Evolutionary conservation across 2,797 vertebrate species (phyloP).

Genomic region (Pithecia hirsuta): DNA sequence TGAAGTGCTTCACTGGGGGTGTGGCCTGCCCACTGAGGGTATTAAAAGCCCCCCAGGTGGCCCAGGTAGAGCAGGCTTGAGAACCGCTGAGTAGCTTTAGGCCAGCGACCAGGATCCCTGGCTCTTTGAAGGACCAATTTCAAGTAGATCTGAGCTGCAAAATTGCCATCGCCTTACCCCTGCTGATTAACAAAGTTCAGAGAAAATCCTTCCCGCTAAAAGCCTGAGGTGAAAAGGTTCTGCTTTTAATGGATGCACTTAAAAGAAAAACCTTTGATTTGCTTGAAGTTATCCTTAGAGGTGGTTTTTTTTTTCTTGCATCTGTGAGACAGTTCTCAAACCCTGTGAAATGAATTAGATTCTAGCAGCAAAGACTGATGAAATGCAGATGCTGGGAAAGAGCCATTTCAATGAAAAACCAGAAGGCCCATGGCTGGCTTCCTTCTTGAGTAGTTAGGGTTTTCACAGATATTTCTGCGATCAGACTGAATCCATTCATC

Average conservation of each 20-base stretch:
- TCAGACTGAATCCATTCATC: not conserved
- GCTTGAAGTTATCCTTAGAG: not conserved
- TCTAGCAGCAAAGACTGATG: not conserved
- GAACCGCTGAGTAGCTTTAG: not conserved
- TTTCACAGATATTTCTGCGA: not conserved
- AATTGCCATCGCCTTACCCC: not conserved
- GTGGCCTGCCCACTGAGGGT: not conserved
- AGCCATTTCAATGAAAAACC: not conserved
- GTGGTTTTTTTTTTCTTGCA: not conserved
- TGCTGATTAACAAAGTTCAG: conserved; percentile 30
- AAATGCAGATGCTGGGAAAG: not conserved
- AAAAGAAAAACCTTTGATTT: conserved; percentile 27
- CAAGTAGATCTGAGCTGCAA: not conserved
- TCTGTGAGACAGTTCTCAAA: not conserved
- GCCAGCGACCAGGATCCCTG: not conserved
- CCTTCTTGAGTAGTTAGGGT: not conserved
- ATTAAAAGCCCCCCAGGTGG: not conserved
- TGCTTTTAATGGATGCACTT: not conserved
- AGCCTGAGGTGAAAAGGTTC: not conserved
- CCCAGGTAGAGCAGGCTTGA: not conserved
- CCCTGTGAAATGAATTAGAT: conserved; percentile 29
- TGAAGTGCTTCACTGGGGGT: not conserved
- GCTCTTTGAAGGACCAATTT: not conserved
- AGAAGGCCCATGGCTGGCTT: not conserved
- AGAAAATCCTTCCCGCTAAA: conserved; percentile 27